Base-by-base conservation (phyloP, 1,140 invertebrate species). In the Bombus ignitus region DNA sequence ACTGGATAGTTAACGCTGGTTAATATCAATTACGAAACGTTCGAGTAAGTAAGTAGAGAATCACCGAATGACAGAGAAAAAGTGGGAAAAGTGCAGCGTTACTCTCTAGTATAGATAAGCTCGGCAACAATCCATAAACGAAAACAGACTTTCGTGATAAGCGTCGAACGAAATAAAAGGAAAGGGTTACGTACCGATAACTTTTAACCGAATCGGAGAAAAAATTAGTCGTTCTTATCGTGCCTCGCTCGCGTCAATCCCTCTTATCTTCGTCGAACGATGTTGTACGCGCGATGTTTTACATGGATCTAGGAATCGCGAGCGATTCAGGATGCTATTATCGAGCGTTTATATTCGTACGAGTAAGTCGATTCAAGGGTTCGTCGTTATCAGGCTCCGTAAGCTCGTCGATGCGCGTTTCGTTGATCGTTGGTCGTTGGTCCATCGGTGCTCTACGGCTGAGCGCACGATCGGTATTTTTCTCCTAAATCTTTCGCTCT, bases 221-320 rank as follows among this genome's bases (percentile, higher is more conserved):
- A 87, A 88, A 90, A 74, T 85, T 77, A 66, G 35, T 65, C 13
- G 37, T 5, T 47, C 39, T 91, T 92, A 89, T 90, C 90, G 62
- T n/a, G 32, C 35, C 37, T 78, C 77, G 78, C 84, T 82, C 65
- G 83, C 83, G 88, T 89, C 88, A 89, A 85, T 89, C 44, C 65
- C 18, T 25, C n/a, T 89, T 89, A 90, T 90, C 89, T 75, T 15
- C 6, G 66, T 47, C 10, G 25, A 39, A 81, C 39, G 57, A 74
- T 25, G 65, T 25, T 5, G 6, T 35, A 22, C 59, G 12, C 32
- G 22, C 28, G 66, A 13, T 47, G 25, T 35, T 76, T 70, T 59
- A 66, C 18, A 65, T 5, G 57, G 22, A 76, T 59, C 62, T 71
- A 81, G 53, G 68, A 77, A 72, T 25, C 39, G 18, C 37, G 25